Evolutionary conservation across 2,113 vertebrate genomes (phyloP), one percentile per base, ranked within the genome.

Genomic region (Cynoglossus semilaevis): DNA sequence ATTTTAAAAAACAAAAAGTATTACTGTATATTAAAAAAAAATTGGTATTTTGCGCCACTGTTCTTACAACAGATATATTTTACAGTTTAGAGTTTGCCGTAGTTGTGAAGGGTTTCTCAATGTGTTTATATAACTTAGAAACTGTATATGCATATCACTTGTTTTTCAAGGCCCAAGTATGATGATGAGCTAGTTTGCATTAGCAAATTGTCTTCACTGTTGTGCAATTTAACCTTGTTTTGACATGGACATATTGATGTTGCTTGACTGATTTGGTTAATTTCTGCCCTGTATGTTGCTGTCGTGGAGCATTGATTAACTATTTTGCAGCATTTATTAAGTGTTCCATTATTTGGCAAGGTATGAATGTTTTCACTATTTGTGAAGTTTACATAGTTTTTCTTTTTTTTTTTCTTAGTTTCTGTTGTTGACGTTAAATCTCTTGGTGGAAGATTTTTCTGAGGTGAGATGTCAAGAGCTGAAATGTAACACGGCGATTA

Each of bases 81-180:
- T 91, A 90, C 87, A 91, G 82, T 90, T 80, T 87, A 86, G 80
- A 91, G 82, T 77, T 84, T 56, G 82, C 73, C 69, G 73, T 88
- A 81, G 79, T 82, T 87, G 85, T 90, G 81, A 88, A 86, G 80
- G 80, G 85, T 76, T 79, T 86, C 49, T 55, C 76, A 57, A 75
- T 88, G 79, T 86, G 77, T 88, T 80, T 84, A 79, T 63, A 77
- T 85, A 78, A 78, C 66, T 78, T 80, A 65, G 77, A 80, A 67
- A 64, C 61, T 76, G 70, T 87, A 76, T 80, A 84, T 87, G 59
- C 68, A 86, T 88, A 86, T 88, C 72, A 51, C 70, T 51, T 58
- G 51, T 29, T 46, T 48, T 51, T 74, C 55, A 41, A 59, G 55
- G 51, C 62, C 54, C 48, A 7, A 62, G 54, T 73, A 45, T 68